phyloP scores from a whole-genome alignment of 2,113 vertebrate genomes.

The Anguilla japonica region DNA sequence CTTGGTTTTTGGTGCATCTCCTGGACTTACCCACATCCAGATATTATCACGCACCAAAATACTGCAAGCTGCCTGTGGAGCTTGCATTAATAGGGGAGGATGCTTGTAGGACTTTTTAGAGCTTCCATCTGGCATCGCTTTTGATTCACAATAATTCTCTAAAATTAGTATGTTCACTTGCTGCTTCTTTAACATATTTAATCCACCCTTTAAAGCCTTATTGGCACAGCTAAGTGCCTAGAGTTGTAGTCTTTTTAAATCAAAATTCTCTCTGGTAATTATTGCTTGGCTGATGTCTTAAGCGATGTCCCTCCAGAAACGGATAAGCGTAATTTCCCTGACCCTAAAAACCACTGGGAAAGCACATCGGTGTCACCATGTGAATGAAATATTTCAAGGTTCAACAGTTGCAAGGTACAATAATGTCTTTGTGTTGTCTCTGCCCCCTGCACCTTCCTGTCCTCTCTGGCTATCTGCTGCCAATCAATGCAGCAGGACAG shows the following conservation, averaged over 20 bases:
- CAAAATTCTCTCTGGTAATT: neutral
- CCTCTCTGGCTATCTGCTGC: slow-evolving; percentile 72
- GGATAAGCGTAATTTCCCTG: neutral
- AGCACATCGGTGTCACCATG: neutral
- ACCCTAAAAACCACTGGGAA: neutral
- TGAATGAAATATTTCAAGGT: neutral
- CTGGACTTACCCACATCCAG: neutral
- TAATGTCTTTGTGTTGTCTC: slow-evolving; percentile 72
- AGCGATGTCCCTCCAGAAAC: neutral
- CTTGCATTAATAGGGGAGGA: neutral
- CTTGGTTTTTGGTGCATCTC: neutral
- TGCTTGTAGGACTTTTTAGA: neutral
- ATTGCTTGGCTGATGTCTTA: neutral
- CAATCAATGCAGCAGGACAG: slow-evolving; percentile 92
- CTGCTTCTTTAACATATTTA: neutral
- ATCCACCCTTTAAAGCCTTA: neutral
- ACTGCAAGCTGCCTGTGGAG: neutral
- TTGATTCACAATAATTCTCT: neutral
- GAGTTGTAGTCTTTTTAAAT: neutral
- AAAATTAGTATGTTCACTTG: neutral
- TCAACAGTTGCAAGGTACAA: slow-evolving; percentile 46
- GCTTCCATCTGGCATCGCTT: neutral
- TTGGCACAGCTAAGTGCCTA: neutral
- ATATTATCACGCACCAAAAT: neutral
- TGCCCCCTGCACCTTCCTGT: slow-evolving; percentile 57